Evolutionary conservation across 2,888 invertebrate genomes (phyloP).

Genomic region (Latheticus oryzae): DNA sequence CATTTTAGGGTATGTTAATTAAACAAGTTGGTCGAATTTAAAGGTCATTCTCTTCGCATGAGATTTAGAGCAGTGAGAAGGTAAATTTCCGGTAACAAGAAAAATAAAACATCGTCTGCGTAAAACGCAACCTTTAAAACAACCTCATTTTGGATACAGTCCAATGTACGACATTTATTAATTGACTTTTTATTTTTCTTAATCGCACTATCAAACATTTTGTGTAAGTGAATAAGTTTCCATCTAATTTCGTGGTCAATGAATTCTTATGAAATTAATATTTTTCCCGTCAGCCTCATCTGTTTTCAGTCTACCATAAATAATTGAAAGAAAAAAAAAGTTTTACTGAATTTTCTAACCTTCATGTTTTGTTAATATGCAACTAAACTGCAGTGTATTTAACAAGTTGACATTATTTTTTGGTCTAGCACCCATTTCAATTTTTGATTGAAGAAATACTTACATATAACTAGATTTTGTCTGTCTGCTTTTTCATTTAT

Average conservation of each 20-base stretch:
- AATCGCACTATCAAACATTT: no score
- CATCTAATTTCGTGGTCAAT: no score
- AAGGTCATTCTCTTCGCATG: conserved; percentile 46
- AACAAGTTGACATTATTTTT: no score
- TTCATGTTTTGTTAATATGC: no score
- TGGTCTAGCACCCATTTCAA: neutral
- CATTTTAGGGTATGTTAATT: conserved; percentile 31
- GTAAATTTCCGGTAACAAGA: conserved; percentile 43
- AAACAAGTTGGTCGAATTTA: conserved; percentile 40
- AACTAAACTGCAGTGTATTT: no score
- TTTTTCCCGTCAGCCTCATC: conserved; percentile 25
- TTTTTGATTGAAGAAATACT: conserved; percentile 40
- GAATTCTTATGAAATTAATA: no score
- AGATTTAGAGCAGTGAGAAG: conserved; percentile 43
- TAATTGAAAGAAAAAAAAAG: no score
- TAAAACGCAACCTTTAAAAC: conserved; percentile 42
- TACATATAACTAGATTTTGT: conserved; percentile 49
- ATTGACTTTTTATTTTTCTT: no score
- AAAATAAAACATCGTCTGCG: conserved; percentile 43
- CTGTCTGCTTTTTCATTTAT: conserved; percentile 56
- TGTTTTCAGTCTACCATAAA: conserved; percentile 14
- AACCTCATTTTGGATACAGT: conserved; percentile 42
- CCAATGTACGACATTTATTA: conserved; percentile 35
- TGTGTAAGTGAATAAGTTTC: no score
- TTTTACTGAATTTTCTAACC: no score